Base-by-base conservation (phyloP, 2,113 vertebrate genomes). In the Prolemur simus region DNA sequence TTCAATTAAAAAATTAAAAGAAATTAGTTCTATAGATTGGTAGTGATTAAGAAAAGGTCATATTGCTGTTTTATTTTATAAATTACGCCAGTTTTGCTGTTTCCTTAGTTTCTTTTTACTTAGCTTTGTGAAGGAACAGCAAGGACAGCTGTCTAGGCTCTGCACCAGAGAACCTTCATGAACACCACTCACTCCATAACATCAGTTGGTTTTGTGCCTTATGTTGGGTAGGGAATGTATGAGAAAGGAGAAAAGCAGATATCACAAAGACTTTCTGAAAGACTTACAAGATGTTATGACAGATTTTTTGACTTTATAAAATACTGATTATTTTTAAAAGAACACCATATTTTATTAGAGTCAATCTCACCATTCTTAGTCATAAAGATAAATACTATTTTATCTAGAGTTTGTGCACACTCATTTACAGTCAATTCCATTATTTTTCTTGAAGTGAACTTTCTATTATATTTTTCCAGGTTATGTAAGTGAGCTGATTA, bases 401-500 rank as follows among this genome's bases (percentile, higher is more conserved):
- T 52, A 32, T 63, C 25, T 94, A 49, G 66, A 56, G 42, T 66
- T 87, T 80, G 77, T 14, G 1, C 5, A 27, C 32, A 17, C 21
- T 86, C 15, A 82, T 88, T 84, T n/a, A 4, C 0, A 94, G 29
- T 78, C 47, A 76, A 80, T 86, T 37, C 29, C 69, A 69, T 78
- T 45, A 54, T 96, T 87, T 74, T 27, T 2, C n/a, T 14, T 49
- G 52, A 47, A 6, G 76, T 14, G 60, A 90, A 95, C 80, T 91
- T 96, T 94, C 0, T 93, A 93, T 76, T 91, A 23, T 64, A 84
- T 96, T 97, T 97, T 95, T 91, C 81, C 52, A 1, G 1, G n/a
- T 98, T 98, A 98, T 80, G 52, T 95, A 98, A 98, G 85, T 23
- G 77, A 93, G 81, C 56, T 14, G 87, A 97, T 98, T 98, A 97